Evolutionary conservation across 2,888 invertebrate genomes (phyloP).

Genomic region (Xiphydria camelus): DNA sequence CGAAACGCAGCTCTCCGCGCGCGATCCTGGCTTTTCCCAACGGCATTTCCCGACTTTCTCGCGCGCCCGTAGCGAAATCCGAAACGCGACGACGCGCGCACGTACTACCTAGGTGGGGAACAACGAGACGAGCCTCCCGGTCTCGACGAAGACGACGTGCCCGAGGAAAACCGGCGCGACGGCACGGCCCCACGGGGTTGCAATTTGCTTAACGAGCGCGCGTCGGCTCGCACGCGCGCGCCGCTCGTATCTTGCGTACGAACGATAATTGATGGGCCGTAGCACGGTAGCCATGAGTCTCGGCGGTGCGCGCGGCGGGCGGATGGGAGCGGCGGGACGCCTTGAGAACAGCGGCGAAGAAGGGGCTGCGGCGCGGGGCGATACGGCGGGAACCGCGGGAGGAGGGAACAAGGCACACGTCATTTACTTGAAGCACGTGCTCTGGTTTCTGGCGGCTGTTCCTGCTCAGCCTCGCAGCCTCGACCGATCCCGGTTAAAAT

Average conservation of each 20-base stretch:
- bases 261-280: constrained; percentile 7
- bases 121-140: too few species aligned
- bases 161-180: too few species aligned
- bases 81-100: too few species aligned
- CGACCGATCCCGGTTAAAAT: constrained; percentile 40
- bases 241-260: not conserved
- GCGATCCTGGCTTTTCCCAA: too few species aligned
- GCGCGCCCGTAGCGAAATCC: too few species aligned
- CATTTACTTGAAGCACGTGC: constrained; percentile 54
- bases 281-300: not conserved
- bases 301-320: not conserved
- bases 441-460: constrained; percentile 54
- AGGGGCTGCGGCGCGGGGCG: not conserved
- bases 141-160: too few species aligned
- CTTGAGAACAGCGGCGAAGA: too few species aligned
- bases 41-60: too few species aligned
- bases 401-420: constrained; percentile 45
- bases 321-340: constrained; percentile 19
- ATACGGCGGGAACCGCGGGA: constrained; percentile 11
- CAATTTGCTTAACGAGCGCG: too few species aligned
- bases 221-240: constrained; percentile 1
- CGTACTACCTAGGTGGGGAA: too few species aligned
- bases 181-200: too few species aligned
- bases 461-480: constrained; percentile 45
- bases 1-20: too few species aligned